A percentile compares a stretch with the other conserved stretches of the same genome.
Conservation (phyloP, 2,797 vertebrate species). For the Micromesistius poutassou region DNA sequence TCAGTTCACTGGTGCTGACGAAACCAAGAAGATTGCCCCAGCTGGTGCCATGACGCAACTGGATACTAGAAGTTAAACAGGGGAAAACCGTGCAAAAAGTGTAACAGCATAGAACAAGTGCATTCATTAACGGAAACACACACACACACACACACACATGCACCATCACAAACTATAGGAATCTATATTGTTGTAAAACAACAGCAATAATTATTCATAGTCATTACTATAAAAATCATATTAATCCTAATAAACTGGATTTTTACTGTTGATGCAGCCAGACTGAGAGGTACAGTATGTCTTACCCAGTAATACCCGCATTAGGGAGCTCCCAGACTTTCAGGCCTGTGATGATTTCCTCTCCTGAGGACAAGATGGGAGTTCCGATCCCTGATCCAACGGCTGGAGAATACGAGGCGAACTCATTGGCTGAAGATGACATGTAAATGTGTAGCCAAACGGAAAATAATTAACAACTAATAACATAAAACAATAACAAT, state of each 20-base stretch:
- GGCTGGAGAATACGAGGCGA: constrained; percentile 30
- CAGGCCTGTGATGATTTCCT: constrained; percentile 28
- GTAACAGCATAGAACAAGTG: background rate
- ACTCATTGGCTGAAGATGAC: background rate
- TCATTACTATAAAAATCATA: too few species aligned
- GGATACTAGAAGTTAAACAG: constrained; percentile 32
- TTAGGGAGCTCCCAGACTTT: constrained; percentile 19
- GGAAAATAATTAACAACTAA: too few species aligned
- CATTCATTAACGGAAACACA: background rate
- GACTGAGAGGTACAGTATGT: background rate
- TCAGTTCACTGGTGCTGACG: rapidly evolving
- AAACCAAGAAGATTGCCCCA: constrained; percentile 21
- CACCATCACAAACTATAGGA: background rate
- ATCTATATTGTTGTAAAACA: too few species aligned
- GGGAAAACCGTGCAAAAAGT: background rate
- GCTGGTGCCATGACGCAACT: constrained; percentile 15
- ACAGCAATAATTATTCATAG: too few species aligned
- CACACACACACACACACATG: too few species aligned
- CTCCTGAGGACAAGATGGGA: constrained; percentile 14
- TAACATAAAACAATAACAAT: too few species aligned
- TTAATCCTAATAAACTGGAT: too few species aligned
- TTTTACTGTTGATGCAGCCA: too few species aligned
- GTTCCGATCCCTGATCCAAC: constrained; percentile 27
- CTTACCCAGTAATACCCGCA: constrained; percentile 37
- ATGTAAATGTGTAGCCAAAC: too few species aligned